Conservation (phyloP, 1,140 invertebrate genomes). For the Cydia splendana region DNA sequence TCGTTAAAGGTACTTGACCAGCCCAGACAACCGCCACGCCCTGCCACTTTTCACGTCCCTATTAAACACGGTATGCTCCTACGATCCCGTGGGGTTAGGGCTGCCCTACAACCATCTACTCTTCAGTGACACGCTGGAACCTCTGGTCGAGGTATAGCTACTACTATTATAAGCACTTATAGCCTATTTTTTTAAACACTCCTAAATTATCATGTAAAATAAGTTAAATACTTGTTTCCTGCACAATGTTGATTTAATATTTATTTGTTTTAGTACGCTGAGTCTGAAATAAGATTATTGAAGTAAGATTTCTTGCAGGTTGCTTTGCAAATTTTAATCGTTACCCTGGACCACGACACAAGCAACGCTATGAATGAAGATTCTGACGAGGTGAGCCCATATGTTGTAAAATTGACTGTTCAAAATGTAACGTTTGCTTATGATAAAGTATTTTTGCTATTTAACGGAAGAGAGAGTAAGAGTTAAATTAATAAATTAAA, state of each 20-base stretch:
- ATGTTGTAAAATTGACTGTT: too few species aligned
- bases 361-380: conserved; percentile 62
- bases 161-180: not conserved
- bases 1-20: conserved; percentile 81
- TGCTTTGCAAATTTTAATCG: conserved; percentile 97
- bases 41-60: conserved; percentile 98
- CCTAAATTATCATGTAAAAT: too few species aligned
- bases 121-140: conserved; percentile 96
- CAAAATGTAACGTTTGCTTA: too few species aligned
- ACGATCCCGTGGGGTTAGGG: conserved; percentile 98
- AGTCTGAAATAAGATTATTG: not conserved
- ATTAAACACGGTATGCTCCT: conserved; percentile 97
- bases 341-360: conserved; percentile 95
- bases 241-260: too few species aligned
- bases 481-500: too few species aligned
- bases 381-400: conserved; percentile 60
- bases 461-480: too few species aligned
- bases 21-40: conserved; percentile 89
- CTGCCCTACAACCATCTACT: conserved; percentile 99
- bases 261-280: too few species aligned
- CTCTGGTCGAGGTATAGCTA: conserved; percentile 88
- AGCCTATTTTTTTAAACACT: too few species aligned
- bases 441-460: too few species aligned
- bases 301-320: conserved; percentile 79
- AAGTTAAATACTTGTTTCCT: too few species aligned